Evolutionary conservation across 2,888 invertebrate genomes (phyloP).

Genomic region (Trissolcus brochymenae): DNA sequence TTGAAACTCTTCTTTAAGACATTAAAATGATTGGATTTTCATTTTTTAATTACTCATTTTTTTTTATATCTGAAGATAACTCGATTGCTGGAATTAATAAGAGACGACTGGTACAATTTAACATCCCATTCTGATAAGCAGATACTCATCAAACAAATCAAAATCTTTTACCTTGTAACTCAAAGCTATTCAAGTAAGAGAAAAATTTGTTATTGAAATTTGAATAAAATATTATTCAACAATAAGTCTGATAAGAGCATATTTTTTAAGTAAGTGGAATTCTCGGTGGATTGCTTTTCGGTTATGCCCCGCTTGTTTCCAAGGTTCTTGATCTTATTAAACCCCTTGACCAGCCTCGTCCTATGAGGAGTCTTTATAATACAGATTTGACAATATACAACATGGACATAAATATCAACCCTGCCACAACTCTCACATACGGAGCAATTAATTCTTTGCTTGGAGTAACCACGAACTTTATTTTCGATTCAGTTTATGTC

Average conservation of each 20-base stretch:
- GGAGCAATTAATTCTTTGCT: slow-evolving; percentile 4
- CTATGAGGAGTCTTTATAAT: not conserved
- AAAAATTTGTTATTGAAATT: not conserved
- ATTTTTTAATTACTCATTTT: not conserved
- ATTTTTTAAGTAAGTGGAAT: not conserved
- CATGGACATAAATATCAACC: slow-evolving; percentile 18
- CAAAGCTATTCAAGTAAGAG: too few species aligned
- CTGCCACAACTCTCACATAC: slow-evolving; percentile 2
- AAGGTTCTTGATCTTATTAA: slow-evolving; percentile 7
- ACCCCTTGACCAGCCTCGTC: slow-evolving; percentile 14
- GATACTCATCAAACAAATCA: too few species aligned
- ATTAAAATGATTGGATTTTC: too few species aligned
- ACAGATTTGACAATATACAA: slow-evolving; percentile 15
- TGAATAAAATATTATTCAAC: not conserved
- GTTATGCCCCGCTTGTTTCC: not conserved
- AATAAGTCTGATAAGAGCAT: not conserved
- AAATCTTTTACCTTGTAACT: too few species aligned
- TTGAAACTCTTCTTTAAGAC: too few species aligned
- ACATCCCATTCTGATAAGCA: not conserved
- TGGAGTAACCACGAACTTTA: not conserved
- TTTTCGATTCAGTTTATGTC: slow-evolving; percentile 16
- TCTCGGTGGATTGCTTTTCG: not conserved
- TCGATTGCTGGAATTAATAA: not conserved
- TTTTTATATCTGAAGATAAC: not conserved
- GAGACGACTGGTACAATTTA: not conserved